Conservation (phyloP, 2,888 invertebrate species). For the Lasioglossum lativentre region DNA sequence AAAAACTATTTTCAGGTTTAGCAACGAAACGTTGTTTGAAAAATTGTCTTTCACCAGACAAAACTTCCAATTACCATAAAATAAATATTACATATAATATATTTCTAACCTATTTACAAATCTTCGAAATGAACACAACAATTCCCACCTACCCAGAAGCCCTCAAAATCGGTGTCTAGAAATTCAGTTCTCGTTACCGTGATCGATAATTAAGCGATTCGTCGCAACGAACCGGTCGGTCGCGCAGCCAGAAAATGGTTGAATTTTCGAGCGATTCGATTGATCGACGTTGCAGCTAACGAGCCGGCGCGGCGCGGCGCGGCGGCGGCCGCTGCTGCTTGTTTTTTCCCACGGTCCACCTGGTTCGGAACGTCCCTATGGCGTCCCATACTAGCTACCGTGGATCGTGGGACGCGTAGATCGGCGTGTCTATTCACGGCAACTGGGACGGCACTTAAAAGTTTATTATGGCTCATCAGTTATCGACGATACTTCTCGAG, state of each 20-base stretch:
- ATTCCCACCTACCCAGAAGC: not conserved
- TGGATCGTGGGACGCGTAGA: constrained; percentile 25
- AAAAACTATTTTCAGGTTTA: too few species aligned
- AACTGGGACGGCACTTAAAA: constrained; percentile 64
- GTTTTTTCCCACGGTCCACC: not conserved
- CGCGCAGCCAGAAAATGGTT: not conserved
- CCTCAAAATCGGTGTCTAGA: not conserved
- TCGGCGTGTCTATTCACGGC: constrained; percentile 54
- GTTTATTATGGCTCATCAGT: constrained; percentile 65
- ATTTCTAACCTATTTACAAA: too few species aligned
- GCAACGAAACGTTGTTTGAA: too few species aligned
- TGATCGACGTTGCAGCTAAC: not conserved
- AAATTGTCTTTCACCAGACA: too few species aligned
- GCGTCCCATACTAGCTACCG: not conserved
- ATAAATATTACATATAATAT: too few species aligned
- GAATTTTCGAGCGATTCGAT: not conserved
- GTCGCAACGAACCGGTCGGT: not conserved
- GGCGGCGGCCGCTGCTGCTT: too few species aligned
- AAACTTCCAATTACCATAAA: too few species aligned
- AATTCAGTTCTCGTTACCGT: not conserved
- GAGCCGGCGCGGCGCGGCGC: not conserved
- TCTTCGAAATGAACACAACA: too few species aligned
- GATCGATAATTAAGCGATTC: not conserved
- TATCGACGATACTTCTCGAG: constrained; percentile 61
- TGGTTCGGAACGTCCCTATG: not conserved